Base-by-base conservation (phyloP, 1,140 invertebrate species). In the Arion vulgaris region DNA sequence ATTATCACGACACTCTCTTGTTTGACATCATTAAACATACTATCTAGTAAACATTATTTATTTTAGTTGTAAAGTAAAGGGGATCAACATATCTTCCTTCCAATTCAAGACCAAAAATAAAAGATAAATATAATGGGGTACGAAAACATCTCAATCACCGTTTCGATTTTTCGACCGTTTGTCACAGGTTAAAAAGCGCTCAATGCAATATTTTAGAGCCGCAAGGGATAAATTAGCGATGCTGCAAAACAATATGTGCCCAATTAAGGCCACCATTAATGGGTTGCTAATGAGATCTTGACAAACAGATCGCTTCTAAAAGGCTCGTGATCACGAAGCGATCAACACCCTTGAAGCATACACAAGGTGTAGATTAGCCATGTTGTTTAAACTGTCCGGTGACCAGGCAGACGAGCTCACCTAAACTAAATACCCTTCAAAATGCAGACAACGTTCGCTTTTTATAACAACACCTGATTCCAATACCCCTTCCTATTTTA, bases 311-410 rank as follows among this genome's bases (percentile, higher is more conserved):
- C 71, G 36, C 11, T 66, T 66, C n/a, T 66, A 34, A 66, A 34
- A 66, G 62, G 28, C 53, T 57, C 53, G 53, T 57, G 53, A 57
- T 57, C 53, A 57, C 17, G 62, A 32, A 66, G 28, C 62, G 62
- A 66, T 66, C 62, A 66, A 66, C 62, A 66, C n/a, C 62, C 62
- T 17, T 28, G 28, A 66, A 32, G 62, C 62, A 34, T 1, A 5
- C 5, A 7, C 62, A 28, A 32, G 28, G 62, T 32, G 53, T 66
- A 66, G 62, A 66, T 66, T 66, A 66, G 62, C 62, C 62, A 66
- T 32, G 62, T 66, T 32, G 62, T 66, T 66, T 32, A 66, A 66
- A 66, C 62, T 66, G 62, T 66, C 53, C 53, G 53, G 53, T n/a
- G 53, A 57, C 53, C 53, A 57, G 53, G 26, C 2, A 66, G n/a